Percentiles rank a stretch among this genome's conserved stretches.
Conservation (phyloP, 2,797 vertebrate genomes). For the Sparus aurata region DNA sequence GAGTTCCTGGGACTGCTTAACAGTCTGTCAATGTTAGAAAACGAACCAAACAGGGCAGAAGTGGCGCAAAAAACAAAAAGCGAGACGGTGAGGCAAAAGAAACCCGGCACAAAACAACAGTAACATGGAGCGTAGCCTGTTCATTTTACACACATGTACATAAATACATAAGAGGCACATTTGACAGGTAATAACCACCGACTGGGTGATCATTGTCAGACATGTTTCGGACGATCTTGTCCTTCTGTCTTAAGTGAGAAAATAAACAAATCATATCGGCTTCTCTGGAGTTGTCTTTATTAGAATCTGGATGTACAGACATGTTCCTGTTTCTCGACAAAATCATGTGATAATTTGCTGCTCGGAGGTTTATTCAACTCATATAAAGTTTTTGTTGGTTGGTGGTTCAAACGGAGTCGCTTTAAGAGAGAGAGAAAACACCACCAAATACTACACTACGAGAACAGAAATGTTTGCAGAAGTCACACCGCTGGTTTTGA, state of each 20-base stretch:
- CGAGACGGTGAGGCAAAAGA: conserved; percentile 39
- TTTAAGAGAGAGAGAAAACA: conserved; percentile 21
- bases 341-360: conserved; percentile 5
- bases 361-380: not conserved
- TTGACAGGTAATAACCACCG: conserved; percentile 66
- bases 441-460: conserved; percentile 17
- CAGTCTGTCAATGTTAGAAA: conserved; percentile 56
- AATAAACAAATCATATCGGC: conserved; percentile 28
- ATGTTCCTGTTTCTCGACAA: conserved; percentile 23
- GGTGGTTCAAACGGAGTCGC: conserved; percentile 3
- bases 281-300: conserved; percentile 19
- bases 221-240: conserved; percentile 37
- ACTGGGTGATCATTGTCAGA: conserved; percentile 51
- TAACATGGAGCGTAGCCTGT: conserved; percentile 33
- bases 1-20: conserved; percentile 28
- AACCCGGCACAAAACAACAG: conserved; percentile 7
- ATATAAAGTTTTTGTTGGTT: conserved; percentile 3
- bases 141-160: conserved; percentile 67
- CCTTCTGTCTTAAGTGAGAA: conserved; percentile 44
- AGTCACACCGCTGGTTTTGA: conserved; percentile 28
- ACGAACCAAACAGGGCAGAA: conserved; percentile 32
- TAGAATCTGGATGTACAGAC: conserved; percentile 18
- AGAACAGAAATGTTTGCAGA: conserved; percentile 28
- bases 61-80: conserved; percentile 46
- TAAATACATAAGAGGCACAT: conserved; percentile 77